phyloP scores from a whole-genome alignment of 2,113 vertebrate species.

The Chitala chitala region DNA sequence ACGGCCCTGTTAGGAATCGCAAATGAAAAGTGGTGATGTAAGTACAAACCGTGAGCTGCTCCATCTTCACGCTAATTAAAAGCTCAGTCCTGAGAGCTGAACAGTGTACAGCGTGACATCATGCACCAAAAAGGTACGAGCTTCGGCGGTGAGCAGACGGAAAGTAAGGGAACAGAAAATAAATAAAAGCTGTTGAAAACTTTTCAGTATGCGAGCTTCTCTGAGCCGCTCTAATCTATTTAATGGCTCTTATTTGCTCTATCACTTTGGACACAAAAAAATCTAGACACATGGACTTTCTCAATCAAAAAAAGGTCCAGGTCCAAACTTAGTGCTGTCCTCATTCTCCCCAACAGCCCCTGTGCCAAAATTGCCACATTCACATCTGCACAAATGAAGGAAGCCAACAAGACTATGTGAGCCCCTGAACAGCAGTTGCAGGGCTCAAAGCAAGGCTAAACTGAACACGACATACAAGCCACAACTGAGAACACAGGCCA shows the following conservation, averaged over 20 bases:
- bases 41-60: conserved; percentile 55
- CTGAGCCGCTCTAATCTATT: conserved; percentile 61
- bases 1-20: conserved; percentile 58
- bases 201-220: conserved; percentile 46
- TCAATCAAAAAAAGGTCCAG: conserved; percentile 40
- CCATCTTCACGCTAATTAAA: conserved; percentile 60
- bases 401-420: no score
- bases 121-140: conserved; percentile 37
- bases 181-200: conserved; percentile 44
- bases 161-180: no score
- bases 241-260: conserved; percentile 64
- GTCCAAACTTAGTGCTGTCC: conserved; percentile 41
- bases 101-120: conserved; percentile 44
- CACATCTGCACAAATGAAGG: no score
- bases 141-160: no score
- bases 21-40: conserved; percentile 65
- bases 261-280: conserved; percentile 60
- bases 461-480: no score
- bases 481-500: no score
- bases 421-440: no score
- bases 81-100: conserved; percentile 57
- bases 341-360: conserved; percentile 26
- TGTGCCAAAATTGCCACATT: no score
- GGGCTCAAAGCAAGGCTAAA: no score
- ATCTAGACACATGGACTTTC: conserved; percentile 52